phyloP scores from a whole-genome alignment of 2,797 vertebrate species.

The Triplophysa yarkandensis region DNA sequence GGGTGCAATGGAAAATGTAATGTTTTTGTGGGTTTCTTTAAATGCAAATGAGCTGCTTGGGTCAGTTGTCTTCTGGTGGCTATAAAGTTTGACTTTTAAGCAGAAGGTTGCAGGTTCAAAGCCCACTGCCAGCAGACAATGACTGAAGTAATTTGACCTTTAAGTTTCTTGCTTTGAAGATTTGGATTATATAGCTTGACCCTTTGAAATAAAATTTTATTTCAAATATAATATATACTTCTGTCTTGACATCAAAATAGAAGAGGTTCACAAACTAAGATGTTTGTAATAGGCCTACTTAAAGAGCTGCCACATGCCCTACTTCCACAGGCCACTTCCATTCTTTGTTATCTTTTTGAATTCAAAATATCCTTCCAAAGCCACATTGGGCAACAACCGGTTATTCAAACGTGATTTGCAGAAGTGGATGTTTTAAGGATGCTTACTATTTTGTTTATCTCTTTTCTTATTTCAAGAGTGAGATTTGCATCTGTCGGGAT shows the following conservation, averaged over 20 bases:
- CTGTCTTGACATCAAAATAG: not conserved
- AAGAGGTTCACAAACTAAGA: slow-evolving; percentile 10
- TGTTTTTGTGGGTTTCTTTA: too few relatives aligned
- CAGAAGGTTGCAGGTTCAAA: too few relatives aligned
- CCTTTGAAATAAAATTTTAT: not conserved
- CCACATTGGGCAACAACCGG: not conserved
- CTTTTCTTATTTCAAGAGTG: not conserved
- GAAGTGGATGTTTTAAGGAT: not conserved
- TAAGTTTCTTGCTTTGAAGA: not conserved
- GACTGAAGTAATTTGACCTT: not conserved
- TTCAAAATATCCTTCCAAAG: not conserved
- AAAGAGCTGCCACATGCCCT: not conserved
- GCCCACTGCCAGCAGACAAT: too few relatives aligned
- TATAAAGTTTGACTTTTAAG: too few relatives aligned
- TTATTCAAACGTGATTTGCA: not conserved
- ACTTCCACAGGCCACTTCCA: not conserved
- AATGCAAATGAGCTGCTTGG: too few relatives aligned
- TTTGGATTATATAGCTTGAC: not conserved
- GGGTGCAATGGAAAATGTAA: too few relatives aligned
- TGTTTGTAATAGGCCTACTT: not conserved
- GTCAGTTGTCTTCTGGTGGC: too few relatives aligned
- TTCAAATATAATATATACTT: slow-evolving; percentile 1
- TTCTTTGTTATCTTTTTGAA: not conserved
- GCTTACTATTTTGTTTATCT: not conserved
- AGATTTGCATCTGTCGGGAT: not conserved